Evolutionary conservation across 2,113 vertebrate species (phyloP).

Genomic region (Neotoma lepida): DNA sequence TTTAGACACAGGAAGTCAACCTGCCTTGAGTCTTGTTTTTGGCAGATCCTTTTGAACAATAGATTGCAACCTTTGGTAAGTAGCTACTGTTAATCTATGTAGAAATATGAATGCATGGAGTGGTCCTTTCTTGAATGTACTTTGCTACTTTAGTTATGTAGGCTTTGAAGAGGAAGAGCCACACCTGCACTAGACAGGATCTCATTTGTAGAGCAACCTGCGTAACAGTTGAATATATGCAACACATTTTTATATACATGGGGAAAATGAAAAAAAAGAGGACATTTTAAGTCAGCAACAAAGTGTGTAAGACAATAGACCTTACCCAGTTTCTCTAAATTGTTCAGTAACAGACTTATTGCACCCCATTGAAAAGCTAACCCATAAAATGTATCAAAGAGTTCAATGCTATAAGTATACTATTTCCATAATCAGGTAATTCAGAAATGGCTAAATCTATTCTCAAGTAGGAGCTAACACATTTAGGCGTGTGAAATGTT

Average conservation of each 20-base stretch:
- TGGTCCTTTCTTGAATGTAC: background rate
- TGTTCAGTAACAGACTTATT: background rate
- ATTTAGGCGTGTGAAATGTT: background rate
- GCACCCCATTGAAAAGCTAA: background rate
- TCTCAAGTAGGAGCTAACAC: background rate
- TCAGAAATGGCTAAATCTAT: background rate
- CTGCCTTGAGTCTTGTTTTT: background rate
- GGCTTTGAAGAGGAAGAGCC: background rate
- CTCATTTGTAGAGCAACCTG: background rate
- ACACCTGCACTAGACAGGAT: background rate
- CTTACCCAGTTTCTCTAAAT: background rate
- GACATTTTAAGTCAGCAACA: background rate
- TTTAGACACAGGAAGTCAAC: background rate
- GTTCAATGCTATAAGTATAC: background rate
- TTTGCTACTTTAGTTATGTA: background rate
- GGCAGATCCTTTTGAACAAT: constrained; percentile 42
- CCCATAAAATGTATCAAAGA: background rate
- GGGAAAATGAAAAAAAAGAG: background rate
- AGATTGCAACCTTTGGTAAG: background rate
- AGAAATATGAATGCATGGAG: constrained; percentile 42
- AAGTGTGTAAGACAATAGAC: background rate
- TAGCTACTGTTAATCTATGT: constrained; percentile 31
- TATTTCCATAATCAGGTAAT: background rate
- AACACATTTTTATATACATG: background rate
- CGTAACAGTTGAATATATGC: background rate